A percentile compares a stretch with the other conserved stretches of the same genome.
These are phyloP conservation scores for Erethizon dorsatum DNA, from an alignment of 2,797 vertebrate genomes.

Conservation along the genomic window DNA sequence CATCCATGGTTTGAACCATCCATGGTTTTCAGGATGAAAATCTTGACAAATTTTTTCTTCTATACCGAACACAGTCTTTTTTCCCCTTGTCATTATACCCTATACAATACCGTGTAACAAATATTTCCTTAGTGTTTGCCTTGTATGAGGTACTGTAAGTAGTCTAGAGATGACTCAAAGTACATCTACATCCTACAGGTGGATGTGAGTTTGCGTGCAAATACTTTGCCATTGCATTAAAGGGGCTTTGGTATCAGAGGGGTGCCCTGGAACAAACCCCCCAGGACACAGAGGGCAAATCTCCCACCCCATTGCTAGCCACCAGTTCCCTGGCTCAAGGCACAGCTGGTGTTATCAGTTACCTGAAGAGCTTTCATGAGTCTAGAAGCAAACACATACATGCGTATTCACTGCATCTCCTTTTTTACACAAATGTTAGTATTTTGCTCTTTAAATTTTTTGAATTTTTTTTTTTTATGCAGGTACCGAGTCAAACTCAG, in stretches of 20 bases:
- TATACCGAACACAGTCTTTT: too few relatives aligned
- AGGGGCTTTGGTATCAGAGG: too few relatives aligned
- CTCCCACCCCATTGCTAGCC: not conserved
- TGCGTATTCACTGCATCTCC: not conserved
- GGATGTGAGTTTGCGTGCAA: not conserved
- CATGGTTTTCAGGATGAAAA: not conserved
- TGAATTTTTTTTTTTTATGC: too few relatives aligned
- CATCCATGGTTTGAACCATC: not conserved
- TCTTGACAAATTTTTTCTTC: not conserved
- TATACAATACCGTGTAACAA: not conserved
- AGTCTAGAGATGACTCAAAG: not conserved
- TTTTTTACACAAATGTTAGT: not conserved
- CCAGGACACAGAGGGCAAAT: not conserved
- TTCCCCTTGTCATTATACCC: too few relatives aligned
- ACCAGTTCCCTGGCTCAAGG: not conserved
- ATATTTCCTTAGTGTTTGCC: not conserved
- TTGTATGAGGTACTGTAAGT: not conserved
- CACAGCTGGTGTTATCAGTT: not conserved
- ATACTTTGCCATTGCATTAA: too few relatives aligned
- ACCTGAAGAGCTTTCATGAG: not conserved
- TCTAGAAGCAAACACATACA: not conserved
- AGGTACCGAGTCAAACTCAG: too few relatives aligned
- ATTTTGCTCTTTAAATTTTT: not conserved
- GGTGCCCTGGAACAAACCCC: too few relatives aligned
- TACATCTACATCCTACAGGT: not conserved